Conservation (phyloP, 2,113 vertebrate genomes). For the Crotalus tigris region DNA sequence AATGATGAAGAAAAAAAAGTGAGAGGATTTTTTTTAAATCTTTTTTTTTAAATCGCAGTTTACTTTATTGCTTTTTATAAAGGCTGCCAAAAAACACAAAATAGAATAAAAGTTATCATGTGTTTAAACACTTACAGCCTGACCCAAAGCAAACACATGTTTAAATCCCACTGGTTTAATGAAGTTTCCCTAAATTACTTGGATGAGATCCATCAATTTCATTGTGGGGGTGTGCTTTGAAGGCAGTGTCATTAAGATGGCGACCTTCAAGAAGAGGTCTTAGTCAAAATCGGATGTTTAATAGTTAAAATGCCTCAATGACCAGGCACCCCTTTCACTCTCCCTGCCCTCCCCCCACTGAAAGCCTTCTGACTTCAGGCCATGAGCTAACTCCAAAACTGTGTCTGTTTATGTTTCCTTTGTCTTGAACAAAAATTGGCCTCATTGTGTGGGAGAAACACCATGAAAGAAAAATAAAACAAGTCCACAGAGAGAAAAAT, state of each 20-base stretch:
- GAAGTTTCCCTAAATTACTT: not conserved
- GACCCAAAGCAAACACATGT: not conserved
- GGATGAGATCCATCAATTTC: not conserved
- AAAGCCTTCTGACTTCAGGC: conserved; percentile 41
- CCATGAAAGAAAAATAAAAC: conserved; percentile 75
- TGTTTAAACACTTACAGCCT: not conserved
- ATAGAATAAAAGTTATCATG: not conserved
- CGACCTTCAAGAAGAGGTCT: not conserved
- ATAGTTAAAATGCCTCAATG: not conserved
- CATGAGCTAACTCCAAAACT: conserved; percentile 62
- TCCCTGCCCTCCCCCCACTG: not conserved
- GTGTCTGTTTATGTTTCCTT: conserved; percentile 76
- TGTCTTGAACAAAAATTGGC: conserved; percentile 80
- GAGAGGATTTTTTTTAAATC: not conserved
- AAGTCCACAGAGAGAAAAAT: conserved; percentile 74
- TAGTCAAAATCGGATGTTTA: not conserved
- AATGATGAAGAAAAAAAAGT: not conserved
- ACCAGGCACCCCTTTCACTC: not conserved
- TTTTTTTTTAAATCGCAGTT: not conserved
- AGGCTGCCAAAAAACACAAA: not conserved
- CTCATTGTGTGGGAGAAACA: conserved; percentile 84
- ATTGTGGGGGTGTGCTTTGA: not conserved
- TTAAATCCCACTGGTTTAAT: not conserved
- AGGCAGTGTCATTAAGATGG: not conserved
- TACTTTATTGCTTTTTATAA: not conserved